Evolutionary conservation across 2,888 invertebrate genomes (phyloP), one percentile per base, ranked within the genome.

Genomic region (Acanthoscelides obtectus): DNA sequence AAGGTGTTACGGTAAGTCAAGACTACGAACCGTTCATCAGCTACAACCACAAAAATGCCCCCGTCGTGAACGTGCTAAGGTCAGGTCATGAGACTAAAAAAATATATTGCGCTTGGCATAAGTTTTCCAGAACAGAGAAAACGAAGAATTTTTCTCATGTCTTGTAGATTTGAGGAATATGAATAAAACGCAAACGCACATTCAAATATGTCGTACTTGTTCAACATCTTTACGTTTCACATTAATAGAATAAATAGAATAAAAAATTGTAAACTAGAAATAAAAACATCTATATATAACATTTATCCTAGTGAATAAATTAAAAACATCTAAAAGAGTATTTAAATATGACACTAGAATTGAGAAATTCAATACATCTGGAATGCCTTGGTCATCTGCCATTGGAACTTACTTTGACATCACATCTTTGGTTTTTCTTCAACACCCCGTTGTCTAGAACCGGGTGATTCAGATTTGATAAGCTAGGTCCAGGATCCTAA

Each of bases 401-500:
- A 73, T 72, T 75, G 20, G 79, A 75, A 72, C 77, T 77, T 27
- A 74, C 73, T 68, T 75, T 77, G 69, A 74, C 76, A 74, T 78
- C 76, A 75, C 73, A 77, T 72, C 79, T 80, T 75, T 79, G 80
- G 75, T 76, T 76, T 67, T 79, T 75, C 71, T 70, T 76, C 66
- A 78, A 67, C 21, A 79, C 70, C 27, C 76, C 78, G 69, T 78
- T 75, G 25, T 77, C 78, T 66, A 80, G 12, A 20, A 76, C 72
- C 3, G 65, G 64, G n/a, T 79, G 76, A 63, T 71, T 66, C 67
- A 70, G 71, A 25, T 70, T 74, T n/a, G 77, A 63, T 67, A 80
- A 73, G 75, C 82, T 82, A 67, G 82, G 81, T 2, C 82, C 82
- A 5, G 82, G 80, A 77, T 81, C 81, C 82, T 82, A 67, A 72